Conservation (phyloP, 2,113 vertebrate species). For the Furnarius figulus region DNA sequence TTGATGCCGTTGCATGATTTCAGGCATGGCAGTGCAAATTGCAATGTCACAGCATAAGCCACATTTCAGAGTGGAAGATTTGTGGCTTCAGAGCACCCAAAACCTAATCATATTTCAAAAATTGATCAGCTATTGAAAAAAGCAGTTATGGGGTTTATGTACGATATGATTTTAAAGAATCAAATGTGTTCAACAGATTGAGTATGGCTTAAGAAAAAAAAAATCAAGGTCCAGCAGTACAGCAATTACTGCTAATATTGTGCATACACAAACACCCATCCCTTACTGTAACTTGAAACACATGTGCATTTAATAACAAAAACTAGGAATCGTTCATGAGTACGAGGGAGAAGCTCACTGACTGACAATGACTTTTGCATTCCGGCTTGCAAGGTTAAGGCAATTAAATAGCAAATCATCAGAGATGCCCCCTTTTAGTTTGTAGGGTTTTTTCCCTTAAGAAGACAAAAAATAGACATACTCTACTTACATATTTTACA, state of each 20-base stretch:
- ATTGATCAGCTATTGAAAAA: not conserved
- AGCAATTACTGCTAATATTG: not conserved
- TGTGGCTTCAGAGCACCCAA: not conserved
- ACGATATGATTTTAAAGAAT: not conserved
- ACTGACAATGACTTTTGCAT: not conserved
- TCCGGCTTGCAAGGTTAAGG: not conserved
- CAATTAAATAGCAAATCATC: not conserved
- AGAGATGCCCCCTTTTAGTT: not conserved
- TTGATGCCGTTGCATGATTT: not conserved
- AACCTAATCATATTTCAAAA: not conserved
- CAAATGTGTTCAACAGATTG: not conserved
- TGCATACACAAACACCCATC: not conserved
- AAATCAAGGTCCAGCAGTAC: not conserved
- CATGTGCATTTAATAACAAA: not conserved
- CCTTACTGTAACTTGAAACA: not conserved
- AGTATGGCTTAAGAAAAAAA: not conserved
- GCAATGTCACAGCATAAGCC: not conserved
- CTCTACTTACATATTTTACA: not conserved
- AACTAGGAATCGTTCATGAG: not conserved
- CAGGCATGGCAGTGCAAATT: not conserved
- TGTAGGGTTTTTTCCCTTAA: fast-evolving
- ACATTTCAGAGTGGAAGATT: not conserved
- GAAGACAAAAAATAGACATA: not conserved
- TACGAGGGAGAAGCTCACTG: not conserved
- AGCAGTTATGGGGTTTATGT: not conserved